Base-by-base conservation (phyloP, 2,113 vertebrate genomes). In the Aegotheles bennettii region DNA sequence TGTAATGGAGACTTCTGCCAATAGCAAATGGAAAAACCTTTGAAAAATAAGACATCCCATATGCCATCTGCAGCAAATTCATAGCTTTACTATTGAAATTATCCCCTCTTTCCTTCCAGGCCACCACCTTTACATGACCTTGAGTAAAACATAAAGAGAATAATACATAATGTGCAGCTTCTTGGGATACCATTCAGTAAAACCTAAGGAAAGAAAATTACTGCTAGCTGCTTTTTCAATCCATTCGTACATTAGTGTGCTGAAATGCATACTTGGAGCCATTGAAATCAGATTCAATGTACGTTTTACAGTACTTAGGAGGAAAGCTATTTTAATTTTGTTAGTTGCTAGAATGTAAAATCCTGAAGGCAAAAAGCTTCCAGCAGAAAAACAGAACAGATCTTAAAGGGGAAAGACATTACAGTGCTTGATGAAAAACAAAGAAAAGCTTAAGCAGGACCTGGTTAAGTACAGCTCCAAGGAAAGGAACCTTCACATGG, bases 241-340 rank as follows among this genome's bases (percentile, higher is more conserved):
- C 92, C 84, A 86, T 95, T 95, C 2, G 38, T 82, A 87, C 84
- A 95, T 96, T 95, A 97, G 89, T 50, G 87, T 92, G 89, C 93
- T 91, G 94, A 97, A 96, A 88, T 45, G 50, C 94, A 75, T 94
- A 96, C 86, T 95, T 88, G 77, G 97, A 89, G 77, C 94, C 38
- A 68, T 29, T 23, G 47, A 90, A 93, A 97, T 93, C 92, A 77
- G 80, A 94, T 92, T 96, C 92, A 94, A 94, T 89, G 87, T 94
- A 96, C 59, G 1, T 95, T 94, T 97, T 96, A 96, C 84, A 90
- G 60, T 95, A 91, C 94, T 96, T 94, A 92, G 75, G 88, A 97
- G 82, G 69, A 96, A 97, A 96, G 89, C 89, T 91, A 96, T 95
- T 93, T 92, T 95, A 96, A 97, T 97, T 96, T 96, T 91, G 71